A percentile compares a stretch with the other conserved stretches of the same genome.
These are phyloP conservation scores for Tenualosa thibaudeaui DNA, from an alignment of 2,797 vertebrate species.

Conservation along the genomic window DNA sequence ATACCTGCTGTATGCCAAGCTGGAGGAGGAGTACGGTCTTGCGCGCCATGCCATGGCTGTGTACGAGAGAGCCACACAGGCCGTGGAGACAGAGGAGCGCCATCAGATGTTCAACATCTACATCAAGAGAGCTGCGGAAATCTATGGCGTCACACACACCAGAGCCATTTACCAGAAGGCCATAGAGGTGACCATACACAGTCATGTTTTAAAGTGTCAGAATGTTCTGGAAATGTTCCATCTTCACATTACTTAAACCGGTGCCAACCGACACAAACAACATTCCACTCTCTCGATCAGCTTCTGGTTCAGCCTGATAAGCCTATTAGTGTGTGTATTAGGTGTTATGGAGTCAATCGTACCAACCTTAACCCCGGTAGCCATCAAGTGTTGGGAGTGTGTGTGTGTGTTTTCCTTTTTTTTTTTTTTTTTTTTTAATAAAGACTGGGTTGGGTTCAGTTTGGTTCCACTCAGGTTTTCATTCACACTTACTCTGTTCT, in stretches of 20 bases:
- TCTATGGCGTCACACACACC: slow-evolving; percentile 93
- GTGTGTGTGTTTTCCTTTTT: neutral
- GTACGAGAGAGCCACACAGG: slow-evolving; percentile 88
- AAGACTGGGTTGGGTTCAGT: neutral
- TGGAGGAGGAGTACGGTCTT: slow-evolving; percentile 91
- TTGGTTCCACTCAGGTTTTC: neutral
- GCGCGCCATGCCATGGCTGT: slow-evolving; percentile 93
- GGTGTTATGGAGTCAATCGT: neutral
- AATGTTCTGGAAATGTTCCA: slow-evolving; percentile 1
- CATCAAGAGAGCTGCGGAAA: slow-evolving; percentile 91
- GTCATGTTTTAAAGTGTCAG: neutral
- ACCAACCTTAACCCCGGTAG: neutral
- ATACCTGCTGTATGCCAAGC: slow-evolving; percentile 88
- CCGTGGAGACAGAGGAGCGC: slow-evolving; percentile 82
- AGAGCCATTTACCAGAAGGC: slow-evolving; percentile 91
- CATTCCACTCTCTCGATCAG: neutral
- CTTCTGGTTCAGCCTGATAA: neutral
- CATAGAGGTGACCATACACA: slow-evolving; percentile 59
- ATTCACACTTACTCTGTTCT: neutral
- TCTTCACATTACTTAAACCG: neutral
- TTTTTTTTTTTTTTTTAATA: neutral
- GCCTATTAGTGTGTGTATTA: neutral
- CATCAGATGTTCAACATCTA: slow-evolving; percentile 96
- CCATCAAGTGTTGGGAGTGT: neutral
- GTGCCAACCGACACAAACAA: neutral